These are phyloP conservation scores for Lethrus apterus DNA, from an alignment of 1,140 invertebrate species.

Conservation along the genomic window DNA sequence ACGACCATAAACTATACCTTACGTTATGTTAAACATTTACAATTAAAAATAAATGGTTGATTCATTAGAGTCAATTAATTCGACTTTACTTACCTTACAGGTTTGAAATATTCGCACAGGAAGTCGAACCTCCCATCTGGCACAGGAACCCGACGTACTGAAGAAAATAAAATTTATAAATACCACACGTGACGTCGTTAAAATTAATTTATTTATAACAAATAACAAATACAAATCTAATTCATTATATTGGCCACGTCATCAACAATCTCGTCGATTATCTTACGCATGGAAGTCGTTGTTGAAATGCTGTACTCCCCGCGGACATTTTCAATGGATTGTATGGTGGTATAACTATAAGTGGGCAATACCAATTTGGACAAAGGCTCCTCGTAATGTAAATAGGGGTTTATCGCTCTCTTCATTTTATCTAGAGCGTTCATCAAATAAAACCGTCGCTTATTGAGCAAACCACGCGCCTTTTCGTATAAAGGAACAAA, in stretches of 20 bases:
- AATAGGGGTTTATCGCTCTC: constrained; percentile 42
- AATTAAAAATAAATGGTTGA: no score
- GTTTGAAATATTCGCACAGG: constrained; percentile 90
- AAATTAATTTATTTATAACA: constrained; percentile 2
- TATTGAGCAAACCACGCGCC: constrained; percentile 38
- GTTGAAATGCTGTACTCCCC: no score
- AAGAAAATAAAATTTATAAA: constrained; percentile 36
- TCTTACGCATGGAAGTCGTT: no score
- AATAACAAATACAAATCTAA: constrained; percentile 1
- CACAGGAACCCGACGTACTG: constrained; percentile 93
- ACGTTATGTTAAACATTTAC: no score
- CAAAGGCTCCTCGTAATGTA: constrained; percentile 35
- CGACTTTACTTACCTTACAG: constrained; percentile 68
- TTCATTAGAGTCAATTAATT: no score
- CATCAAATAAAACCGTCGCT: constrained; percentile 38
- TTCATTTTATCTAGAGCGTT: constrained; percentile 42
- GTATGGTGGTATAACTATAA: background rate
- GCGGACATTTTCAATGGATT: background rate
- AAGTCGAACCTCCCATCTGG: constrained; percentile 92
- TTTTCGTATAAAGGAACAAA: constrained; percentile 37
- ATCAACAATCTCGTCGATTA: no score
- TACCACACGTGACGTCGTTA: background rate
- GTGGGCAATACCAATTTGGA: constrained; percentile 20
- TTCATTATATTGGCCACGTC: no score
- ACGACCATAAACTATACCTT: no score